Base-by-base conservation (phyloP, 2,113 vertebrate genomes). In the Parus major region DNA sequence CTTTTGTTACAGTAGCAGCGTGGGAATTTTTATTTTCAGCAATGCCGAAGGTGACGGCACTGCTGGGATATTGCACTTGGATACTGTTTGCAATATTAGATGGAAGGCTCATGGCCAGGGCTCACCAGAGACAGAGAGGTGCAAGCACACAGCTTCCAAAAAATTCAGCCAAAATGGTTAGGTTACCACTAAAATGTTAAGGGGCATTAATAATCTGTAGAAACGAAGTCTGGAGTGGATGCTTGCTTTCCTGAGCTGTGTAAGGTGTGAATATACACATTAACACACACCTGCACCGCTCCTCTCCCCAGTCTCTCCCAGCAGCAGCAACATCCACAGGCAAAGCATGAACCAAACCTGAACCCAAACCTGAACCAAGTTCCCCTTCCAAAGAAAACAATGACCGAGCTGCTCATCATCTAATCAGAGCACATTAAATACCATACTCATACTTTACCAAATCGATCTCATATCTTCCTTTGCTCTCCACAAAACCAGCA, bases 61-160 rank as follows among this genome's bases (percentile, higher is more conserved):
- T 24, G 46, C 23, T 42, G 31, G 29, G 21, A 9, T 6, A 23
- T 0, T 7, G 22, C 46, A 20, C 17, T 7, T 42, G 31, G 59
- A 7, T 8, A 41, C 16, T 19, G 2, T 0, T 1, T 2, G 8
- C 57, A 56, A 6, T 7, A 25, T 11, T 1, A 12, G 10, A 60
- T 5, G 9, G 33, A 80, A 68, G 39, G 66, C 20, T 59, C 10
- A 7, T 6, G 10, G 21, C 27, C 42, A n/a, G 19, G 1, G 21
- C 53, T 44, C 46, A 24, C 42, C 36, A 52, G 22, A 66, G 24
- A 61, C 29, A 31, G 16, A 15, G 7, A 41, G 14, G 46, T 20
- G 31, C 31, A 28, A 73, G 39, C 31, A n/a, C 11, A 4, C 4
- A 46, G 28, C 18, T 78, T 50, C 15, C 52, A 50, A 55, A 73